Percentiles rank a stretch among this genome's conserved stretches.
These are phyloP conservation scores for Elysia crispata DNA, from an alignment of 2,888 invertebrate genomes.

Conservation along the genomic window DNA sequence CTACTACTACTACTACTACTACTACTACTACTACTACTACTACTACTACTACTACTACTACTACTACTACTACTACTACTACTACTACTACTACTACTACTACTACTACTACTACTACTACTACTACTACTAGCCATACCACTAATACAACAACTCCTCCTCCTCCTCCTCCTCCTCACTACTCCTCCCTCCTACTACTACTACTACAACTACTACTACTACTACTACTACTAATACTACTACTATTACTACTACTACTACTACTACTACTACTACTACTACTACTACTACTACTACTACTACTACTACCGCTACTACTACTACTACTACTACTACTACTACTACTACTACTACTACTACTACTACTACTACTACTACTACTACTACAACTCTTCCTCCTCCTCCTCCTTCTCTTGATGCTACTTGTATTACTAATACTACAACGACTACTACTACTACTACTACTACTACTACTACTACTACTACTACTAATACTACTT, in stretches of 20 bases:
- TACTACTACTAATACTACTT: slow-evolving; percentile 4
- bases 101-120: slow-evolving; percentile 19
- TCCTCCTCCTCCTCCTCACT: neutral
- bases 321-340: slow-evolving; percentile 27
- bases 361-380: slow-evolving; percentile 10
- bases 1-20: slow-evolving; percentile 11
- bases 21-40: neutral
- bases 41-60: neutral
- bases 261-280: slow-evolving; percentile 27
- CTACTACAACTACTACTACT: slow-evolving; percentile 17
- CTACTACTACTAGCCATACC: neutral
- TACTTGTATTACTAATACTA: too few relatives aligned
- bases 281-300: slow-evolving; percentile 23
- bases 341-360: slow-evolving; percentile 22
- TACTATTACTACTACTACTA: slow-evolving; percentile 20
- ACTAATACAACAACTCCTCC: neutral
- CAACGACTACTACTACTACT: neutral
- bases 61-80: slow-evolving; percentile 19
- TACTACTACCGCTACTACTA: slow-evolving; percentile 21
- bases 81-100: slow-evolving; percentile 19
- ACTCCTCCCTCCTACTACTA: neutral
- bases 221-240: neutral
- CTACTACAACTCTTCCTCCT: neutral
- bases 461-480: slow-evolving; percentile 14
- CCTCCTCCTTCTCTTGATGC: too few relatives aligned